A percentile compares a stretch with the other conserved stretches of the same genome.
These are phyloP conservation scores for Arbacia lixula DNA, from an alignment of 53 echinoderm and acorn worm species.

Conservation along the genomic window DNA sequence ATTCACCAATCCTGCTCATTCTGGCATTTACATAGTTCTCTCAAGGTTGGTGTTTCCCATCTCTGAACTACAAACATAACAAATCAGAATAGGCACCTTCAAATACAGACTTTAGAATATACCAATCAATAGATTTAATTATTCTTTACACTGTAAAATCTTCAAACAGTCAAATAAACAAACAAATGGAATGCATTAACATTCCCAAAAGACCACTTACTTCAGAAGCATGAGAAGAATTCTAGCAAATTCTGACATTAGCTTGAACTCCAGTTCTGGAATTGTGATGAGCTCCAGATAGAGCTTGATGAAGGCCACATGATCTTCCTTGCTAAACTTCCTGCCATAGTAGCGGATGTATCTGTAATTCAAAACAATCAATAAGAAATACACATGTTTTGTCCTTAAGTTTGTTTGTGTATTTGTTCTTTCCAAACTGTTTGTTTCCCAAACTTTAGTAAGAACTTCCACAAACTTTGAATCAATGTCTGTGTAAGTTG, in stretches of 20 bases:
- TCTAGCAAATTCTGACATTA: slow-evolving; percentile 71
- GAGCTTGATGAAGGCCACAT: slow-evolving; percentile 85
- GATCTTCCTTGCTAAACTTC: slow-evolving; percentile 93
- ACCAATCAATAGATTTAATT: not conserved
- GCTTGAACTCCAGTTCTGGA: slow-evolving; percentile 80
- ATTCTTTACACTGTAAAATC: too few relatives aligned
- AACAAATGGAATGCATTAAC: too few relatives aligned
- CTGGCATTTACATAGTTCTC: too few relatives aligned
- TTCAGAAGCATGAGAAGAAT: slow-evolving; percentile 71
- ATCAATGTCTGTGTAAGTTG: too few relatives aligned
- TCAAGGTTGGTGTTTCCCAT: too few relatives aligned
- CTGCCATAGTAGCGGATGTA: slow-evolving; percentile 90
- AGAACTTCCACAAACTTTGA: too few relatives aligned
- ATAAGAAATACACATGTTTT: not conserved
- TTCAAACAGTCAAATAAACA: too few relatives aligned
- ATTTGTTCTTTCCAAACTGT: too few relatives aligned
- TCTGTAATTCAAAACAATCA: slow-evolving; percentile 45
- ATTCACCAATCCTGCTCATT: too few relatives aligned
- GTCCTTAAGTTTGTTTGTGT: too few relatives aligned
- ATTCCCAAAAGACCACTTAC: slow-evolving; percentile 61
- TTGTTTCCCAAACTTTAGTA: too few relatives aligned
- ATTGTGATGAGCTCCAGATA: slow-evolving; percentile 75
- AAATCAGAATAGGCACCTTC: not conserved
- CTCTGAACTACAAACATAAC: too few relatives aligned
- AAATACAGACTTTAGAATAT: not conserved